Evolutionary conservation across 2,797 vertebrate genomes (phyloP), one percentile per base, ranked within the genome.

Genomic region (Glossophaga mutica): DNA sequence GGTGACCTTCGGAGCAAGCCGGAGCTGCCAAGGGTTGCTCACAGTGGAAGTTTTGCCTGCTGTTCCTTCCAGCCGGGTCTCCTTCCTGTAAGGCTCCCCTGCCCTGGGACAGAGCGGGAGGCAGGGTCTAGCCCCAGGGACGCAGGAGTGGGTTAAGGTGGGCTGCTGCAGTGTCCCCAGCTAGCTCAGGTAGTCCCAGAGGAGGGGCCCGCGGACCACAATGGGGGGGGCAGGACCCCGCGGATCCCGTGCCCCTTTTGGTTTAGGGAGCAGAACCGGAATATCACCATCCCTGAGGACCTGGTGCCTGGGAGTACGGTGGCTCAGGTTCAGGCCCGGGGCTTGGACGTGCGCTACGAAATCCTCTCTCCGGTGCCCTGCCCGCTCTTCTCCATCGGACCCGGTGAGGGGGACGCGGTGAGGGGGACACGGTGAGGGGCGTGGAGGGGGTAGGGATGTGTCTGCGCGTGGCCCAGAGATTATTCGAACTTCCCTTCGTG

Each of bases 51-150:
- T 99, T 83, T 95, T 98, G 94, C 97, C 98, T 48, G 95, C 98
- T 48, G 95, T 48, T 0, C 65, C 24, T 7, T 93, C 73, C 55
- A 94, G 96, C 71, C 65, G 1, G 0, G 81, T 99, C 96, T 98
- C 96, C 77, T 99, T 99, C 95, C 94, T 1, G 98, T 99, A 97
- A 98, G 98, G 21, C 37, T 83, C 46, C 37, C 39, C 46, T 46
- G 24, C 19, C 55, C 32, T 50, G 50, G 85, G 34, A 73, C 37
- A 16, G 32, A 39, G 48, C 26, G 37, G 48, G 34, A 37, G 71
- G 65, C 29, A 76, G 55, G 42, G 24, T 26, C 34, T 55, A 71
- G 71, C 21, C 73, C 77, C 29, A 34, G 79, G 79, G 71, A 48
- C 85, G 67, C 9, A 24, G 77, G 50, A 73, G 55, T 11, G 70